Evolutionary conservation across 2,113 vertebrate species (phyloP).

Genomic region (Okapia johnstoni): DNA sequence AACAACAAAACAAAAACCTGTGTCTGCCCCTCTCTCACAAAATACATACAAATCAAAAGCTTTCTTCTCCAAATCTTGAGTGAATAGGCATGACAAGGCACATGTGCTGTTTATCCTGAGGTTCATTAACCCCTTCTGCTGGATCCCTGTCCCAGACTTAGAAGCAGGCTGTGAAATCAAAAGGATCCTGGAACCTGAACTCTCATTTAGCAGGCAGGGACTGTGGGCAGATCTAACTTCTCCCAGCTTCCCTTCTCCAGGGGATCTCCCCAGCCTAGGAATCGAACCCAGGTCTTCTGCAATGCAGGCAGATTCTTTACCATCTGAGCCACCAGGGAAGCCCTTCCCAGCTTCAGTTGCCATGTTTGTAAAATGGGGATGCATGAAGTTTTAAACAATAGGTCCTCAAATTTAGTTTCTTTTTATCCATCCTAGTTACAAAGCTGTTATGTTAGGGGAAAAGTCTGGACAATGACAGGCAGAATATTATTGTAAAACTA

Average conservation of each 20-base stretch:
- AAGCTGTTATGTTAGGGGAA: neutral
- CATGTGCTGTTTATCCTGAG: neutral
- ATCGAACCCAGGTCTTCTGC: neutral
- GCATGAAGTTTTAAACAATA: neutral
- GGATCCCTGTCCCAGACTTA: neutral
- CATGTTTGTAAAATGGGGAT: neutral
- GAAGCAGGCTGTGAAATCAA: neutral
- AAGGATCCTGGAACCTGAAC: neutral
- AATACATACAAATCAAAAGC: neutral
- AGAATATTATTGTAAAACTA: neutral
- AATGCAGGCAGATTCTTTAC: neutral
- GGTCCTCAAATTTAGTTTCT: neutral
- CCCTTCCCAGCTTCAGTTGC: neutral
- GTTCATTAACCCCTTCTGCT: neutral
- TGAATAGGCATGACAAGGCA: neutral
- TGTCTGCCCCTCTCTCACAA: neutral
- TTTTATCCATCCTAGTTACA: neutral
- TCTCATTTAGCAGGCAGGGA: neutral
- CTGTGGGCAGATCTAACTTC: neutral
- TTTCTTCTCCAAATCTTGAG: neutral
- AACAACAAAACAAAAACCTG: neutral
- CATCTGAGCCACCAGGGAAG: neutral
- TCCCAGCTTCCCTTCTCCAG: neutral
- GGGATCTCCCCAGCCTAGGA: neutral
- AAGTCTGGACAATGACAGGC: neutral